Percentiles rank a stretch among this genome's conserved stretches.
Evolutionary conservation across 2,888 invertebrate species (phyloP).

Genomic region (Drosophila niveifrons): DNA sequence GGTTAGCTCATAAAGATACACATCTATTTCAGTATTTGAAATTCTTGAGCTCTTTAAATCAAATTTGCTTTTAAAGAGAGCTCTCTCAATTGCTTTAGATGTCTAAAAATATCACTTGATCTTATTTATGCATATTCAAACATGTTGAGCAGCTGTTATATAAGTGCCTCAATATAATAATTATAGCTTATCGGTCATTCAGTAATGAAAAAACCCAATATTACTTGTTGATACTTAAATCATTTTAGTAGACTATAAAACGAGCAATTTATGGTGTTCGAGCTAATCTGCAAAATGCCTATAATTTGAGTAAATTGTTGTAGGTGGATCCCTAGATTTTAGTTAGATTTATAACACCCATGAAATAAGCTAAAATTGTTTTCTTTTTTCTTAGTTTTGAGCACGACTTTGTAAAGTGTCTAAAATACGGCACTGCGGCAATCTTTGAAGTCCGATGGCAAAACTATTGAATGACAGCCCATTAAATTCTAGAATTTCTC

Average conservation of each 20-base stretch:
- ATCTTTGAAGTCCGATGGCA: not conserved
- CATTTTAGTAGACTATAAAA: not conserved
- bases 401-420: too few relatives aligned
- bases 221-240: constrained; percentile 20
- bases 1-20: constrained; percentile 67
- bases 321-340: not conserved
- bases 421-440: not conserved
- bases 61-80: constrained; percentile 29
- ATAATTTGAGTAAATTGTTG: not conserved
- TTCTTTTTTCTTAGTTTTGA: not conserved
- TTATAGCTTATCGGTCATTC: not conserved
- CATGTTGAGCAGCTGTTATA: not conserved
- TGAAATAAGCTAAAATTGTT: not conserved
- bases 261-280: constrained; percentile 1
- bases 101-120: constrained; percentile 8
- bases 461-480: not conserved
- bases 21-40: constrained; percentile 16
- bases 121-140: not conserved
- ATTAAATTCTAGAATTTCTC: not conserved
- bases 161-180: constrained; percentile 4
- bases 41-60: constrained; percentile 48
- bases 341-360: constrained; percentile 3
- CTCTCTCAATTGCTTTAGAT: constrained; percentile 19
- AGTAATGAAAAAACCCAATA: not conserved
- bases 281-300: not conserved